These are phyloP conservation scores for Odontocolon sp. DNA, from an alignment of 2,888 invertebrate genomes.

Conservation along the genomic window DNA sequence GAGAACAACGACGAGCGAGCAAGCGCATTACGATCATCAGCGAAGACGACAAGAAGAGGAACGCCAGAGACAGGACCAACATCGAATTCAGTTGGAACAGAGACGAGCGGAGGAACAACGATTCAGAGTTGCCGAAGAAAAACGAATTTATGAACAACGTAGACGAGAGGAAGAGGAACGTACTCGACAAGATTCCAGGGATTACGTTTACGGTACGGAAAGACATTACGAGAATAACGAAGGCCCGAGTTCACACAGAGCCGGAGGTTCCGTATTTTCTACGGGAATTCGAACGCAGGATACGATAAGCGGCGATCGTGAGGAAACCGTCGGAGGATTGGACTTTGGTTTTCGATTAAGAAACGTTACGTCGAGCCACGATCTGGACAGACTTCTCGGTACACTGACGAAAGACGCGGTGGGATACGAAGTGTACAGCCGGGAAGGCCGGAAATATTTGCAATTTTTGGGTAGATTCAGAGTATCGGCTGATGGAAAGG, in stretches of 20 bases:
- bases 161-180: conserved; percentile 58
- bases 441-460: conserved; percentile 69
- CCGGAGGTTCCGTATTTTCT: conserved; percentile 43
- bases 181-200: too few relatives aligned
- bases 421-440: conserved; percentile 66
- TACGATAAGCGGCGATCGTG: conserved; percentile 70
- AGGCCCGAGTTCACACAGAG: conserved; percentile 40
- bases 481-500: conserved; percentile 65
- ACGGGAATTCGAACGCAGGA: conserved; percentile 47
- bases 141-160: conserved; percentile 20
- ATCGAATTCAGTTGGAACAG: conserved; percentile 58
- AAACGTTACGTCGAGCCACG: conserved; percentile 67
- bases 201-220: conserved; percentile 69
- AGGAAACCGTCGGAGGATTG: conserved; percentile 65
- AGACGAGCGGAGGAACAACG: conserved; percentile 50
- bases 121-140: conserved; percentile 17
- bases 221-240: conserved; percentile 62
- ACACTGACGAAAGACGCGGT: conserved; percentile 65
- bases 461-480: conserved; percentile 71
- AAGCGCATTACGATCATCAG: too few relatives aligned
- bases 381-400: conserved; percentile 68
- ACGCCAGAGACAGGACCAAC: conserved; percentile 47
- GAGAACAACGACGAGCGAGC: conserved; percentile 51
- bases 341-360: conserved; percentile 66
- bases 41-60: conserved; percentile 57